Percentiles rank a stretch among this genome's conserved stretches.
Evolutionary conservation across 1,140 invertebrate species (phyloP).

Genomic region (Danaus plexippus): DNA sequence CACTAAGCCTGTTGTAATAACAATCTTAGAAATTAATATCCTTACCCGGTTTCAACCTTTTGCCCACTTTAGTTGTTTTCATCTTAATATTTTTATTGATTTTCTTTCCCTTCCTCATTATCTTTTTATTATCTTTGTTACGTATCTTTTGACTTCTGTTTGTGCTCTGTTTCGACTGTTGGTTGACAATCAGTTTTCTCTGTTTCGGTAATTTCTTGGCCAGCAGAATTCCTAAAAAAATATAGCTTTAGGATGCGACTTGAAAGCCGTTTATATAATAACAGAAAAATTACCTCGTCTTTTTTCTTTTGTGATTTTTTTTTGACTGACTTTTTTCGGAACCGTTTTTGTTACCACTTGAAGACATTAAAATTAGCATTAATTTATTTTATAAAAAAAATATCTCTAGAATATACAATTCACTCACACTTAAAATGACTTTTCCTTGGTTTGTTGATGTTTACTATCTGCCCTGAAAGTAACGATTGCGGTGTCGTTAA

Average conservation of each 20-base stretch:
- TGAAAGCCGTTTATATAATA: no score
- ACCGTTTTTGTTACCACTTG: conserved; percentile 3
- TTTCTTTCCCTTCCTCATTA: conserved; percentile 4
- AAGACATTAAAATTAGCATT: background rate
- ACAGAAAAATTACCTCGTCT: no score
- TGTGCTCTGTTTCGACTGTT: conserved; percentile 11
- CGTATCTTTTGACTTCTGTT: background rate
- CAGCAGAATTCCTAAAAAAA: conserved; percentile 28
- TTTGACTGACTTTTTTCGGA: no score
- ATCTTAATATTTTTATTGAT: conserved; percentile 3
- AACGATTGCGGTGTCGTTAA: background rate
- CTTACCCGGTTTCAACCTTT: conserved; percentile 5
- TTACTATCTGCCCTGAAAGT: conserved; percentile 19
- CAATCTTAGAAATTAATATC: background rate
- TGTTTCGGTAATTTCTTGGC: conserved; percentile 35
- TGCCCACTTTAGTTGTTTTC: background rate
- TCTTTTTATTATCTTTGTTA: conserved; percentile 6
- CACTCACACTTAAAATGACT: conserved; percentile 34
- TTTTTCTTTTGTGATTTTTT: no score
- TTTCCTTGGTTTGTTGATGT: conserved; percentile 17
- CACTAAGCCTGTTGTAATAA: background rate
- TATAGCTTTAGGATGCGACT: background rate
- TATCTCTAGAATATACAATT: no score
- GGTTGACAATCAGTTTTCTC: conserved; percentile 29
- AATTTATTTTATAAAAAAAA: no score